Percentiles rank a stretch among this genome's conserved stretches.
phyloP scores from a whole-genome alignment of 2,888 invertebrate genomes.

The Pharmacophagus antenor region DNA sequence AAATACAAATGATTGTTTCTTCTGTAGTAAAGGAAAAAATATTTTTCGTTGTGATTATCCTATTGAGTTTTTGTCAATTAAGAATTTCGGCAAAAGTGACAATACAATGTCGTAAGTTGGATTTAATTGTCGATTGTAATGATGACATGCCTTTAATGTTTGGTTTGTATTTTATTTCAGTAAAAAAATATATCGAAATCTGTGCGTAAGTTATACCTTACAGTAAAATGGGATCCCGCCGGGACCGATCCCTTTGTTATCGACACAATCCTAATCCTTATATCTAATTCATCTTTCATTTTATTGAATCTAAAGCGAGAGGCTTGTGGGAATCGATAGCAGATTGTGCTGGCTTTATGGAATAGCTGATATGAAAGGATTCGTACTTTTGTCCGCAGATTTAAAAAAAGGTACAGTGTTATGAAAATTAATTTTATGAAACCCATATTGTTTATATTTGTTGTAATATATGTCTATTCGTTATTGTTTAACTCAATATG shows the following conservation, averaged over 20 bases:
- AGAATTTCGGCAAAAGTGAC: background rate
- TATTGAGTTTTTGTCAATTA: background rate
- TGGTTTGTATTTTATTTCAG: background rate
- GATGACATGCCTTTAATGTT: background rate
- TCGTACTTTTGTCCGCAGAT: background rate
- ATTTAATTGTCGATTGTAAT: background rate
- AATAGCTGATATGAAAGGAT: background rate
- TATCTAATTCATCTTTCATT: constrained; percentile 3
- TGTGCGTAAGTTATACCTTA: background rate
- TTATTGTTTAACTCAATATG: background rate
- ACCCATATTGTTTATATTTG: background rate
- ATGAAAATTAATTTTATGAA: too few relatives aligned
- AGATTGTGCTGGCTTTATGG: constrained; percentile 1
- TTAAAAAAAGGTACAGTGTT: background rate
- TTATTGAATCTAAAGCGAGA: background rate
- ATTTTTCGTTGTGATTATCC: too few relatives aligned
- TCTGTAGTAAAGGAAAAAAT: too few relatives aligned
- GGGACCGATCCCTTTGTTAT: constrained; percentile 2
- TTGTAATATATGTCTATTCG: background rate
- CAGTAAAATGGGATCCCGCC: background rate
- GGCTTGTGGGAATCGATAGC: constrained; percentile 2
- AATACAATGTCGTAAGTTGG: background rate
- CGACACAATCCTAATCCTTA: constrained; percentile 7
- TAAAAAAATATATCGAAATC: background rate
- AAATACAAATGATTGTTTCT: too few relatives aligned